Base-by-base conservation (phyloP, 2,888 invertebrate genomes). In the Leucoptera coffeella region DNA sequence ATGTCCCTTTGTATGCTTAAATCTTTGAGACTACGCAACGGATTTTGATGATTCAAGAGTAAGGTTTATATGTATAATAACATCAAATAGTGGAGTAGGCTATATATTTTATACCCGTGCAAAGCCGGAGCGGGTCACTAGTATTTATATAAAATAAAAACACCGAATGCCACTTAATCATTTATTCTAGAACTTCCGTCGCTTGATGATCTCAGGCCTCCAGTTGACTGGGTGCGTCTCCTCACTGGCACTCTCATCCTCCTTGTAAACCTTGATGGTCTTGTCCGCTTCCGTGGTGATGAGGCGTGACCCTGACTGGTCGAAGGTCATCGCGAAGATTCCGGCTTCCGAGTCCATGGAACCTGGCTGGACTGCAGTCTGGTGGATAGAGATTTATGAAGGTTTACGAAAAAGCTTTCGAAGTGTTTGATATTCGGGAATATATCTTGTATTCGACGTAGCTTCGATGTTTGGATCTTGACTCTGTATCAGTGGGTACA, bases 341-440 rank as follows among this genome's bases (percentile, higher is more conserved):
- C 99, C 99, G 11, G 95, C 91, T 58, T 99, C 99, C 10, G 94
- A 95, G 60, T 99, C 99, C 84, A 99, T 97, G 0, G 97, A 97
- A 9, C 99, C 99, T 0, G 97, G 96, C 52, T 99, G 99, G 0
- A 93, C 94, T 2, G 91, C 88, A 4, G 95, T 83, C 78, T 87
- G 75, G n/a, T n/a, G n/a, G n/a, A n/a, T n/a, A n/a, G n/a, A n/a
- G n/a, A n/a, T n/a, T n/a, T n/a, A n/a, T n/a, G n/a, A n/a, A n/a
- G n/a, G n/a, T n/a, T n/a, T n/a, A n/a, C n/a, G n/a, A n/a, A n/a
- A n/a, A n/a, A n/a, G n/a, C n/a, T n/a, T n/a, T n/a, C n/a, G n/a
- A n/a, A n/a, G n/a, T n/a, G n/a, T n/a, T n/a, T n/a, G n/a, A n/a
- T n/a, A n/a, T n/a, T n/a, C n/a, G n/a, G n/a, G n/a, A n/a, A n/a